Base-by-base conservation (phyloP, 1,140 invertebrate species). In the Zaprionus africanus region DNA sequence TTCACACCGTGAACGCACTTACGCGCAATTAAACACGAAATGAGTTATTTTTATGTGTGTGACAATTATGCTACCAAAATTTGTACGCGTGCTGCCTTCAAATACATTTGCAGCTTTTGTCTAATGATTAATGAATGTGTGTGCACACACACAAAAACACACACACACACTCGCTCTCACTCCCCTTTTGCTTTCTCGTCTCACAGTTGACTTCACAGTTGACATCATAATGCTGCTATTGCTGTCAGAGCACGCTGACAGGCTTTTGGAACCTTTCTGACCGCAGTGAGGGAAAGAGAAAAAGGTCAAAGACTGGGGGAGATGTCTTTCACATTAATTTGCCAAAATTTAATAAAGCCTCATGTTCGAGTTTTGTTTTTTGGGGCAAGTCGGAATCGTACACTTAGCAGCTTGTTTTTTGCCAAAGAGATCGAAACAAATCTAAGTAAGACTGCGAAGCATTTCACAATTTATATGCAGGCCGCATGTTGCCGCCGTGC, bases 141-240 rank as follows among this genome's bases (percentile, higher is more conserved):
- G 34, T 31, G 24, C 31, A 7, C 28, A 31, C 1, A 28, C 36
- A 13, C 36, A n/a, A n/a, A n/a, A n/a, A 15, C 11, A 38, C 11
- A 15, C 5, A 15, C 41, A 7, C n/a, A 11, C 0, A 0, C 41
- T 46, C 7, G 4, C 41, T 43, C 41, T 17, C 38, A 7, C 2
- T 15, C 5, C 1, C 5, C 15, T 41, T 5, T 6, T 15, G 5
- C 38, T 15, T 5, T 41, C 22, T 63, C 51, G 41, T 24, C 56
- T 62, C 49, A 68, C 68, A 77, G 70, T 71, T 87, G 80, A 88
- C 80, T 88, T 82, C 66, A 66, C 76, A 78, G 84, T 76, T 87
- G 84, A 87, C 84, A 87, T 88, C 83, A 87, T 88, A 87, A 83
- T 87, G 77, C 64, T 70, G 84, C 61, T 49, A 81, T 78, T 87